Conservation (phyloP, 2,797 vertebrate genomes). For the Manis pentadactyla region DNA sequence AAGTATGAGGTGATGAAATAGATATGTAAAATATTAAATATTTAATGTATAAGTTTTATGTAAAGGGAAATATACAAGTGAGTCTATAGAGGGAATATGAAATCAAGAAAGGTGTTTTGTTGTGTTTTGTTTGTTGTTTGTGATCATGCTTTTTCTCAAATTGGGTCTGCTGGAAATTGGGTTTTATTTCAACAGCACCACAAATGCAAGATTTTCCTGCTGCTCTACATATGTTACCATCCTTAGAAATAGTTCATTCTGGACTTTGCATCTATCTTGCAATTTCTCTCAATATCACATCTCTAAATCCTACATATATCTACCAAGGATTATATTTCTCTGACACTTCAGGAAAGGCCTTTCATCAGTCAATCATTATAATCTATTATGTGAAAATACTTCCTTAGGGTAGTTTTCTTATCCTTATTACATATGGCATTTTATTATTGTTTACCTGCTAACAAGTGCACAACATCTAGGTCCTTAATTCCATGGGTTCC, state of each 20-base stretch:
- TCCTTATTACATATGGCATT: neutral
- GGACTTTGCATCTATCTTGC: neutral
- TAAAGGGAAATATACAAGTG: neutral
- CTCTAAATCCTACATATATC: neutral
- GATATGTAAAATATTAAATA: neutral
- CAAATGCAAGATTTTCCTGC: neutral
- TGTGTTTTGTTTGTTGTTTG: neutral
- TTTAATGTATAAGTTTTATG: neutral
- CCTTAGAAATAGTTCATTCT: neutral
- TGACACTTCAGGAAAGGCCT: neutral
- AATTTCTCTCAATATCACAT: neutral
- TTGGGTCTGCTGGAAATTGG: neutral
- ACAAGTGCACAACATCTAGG: neutral
- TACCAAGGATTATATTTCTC: neutral
- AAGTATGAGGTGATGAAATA: neutral
- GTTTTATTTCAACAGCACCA: neutral
- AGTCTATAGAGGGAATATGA: neutral
- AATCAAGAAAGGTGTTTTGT: neutral
- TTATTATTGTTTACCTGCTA: neutral
- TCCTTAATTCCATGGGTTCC: neutral
- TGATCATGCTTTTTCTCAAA: neutral
- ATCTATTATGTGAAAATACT: neutral
- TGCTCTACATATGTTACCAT: neutral
- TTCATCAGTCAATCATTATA: neutral
- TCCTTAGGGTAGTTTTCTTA: neutral